Evolutionary conservation across 2,888 invertebrate genomes (phyloP).

Genomic region (Polydesmus complanatus): DNA sequence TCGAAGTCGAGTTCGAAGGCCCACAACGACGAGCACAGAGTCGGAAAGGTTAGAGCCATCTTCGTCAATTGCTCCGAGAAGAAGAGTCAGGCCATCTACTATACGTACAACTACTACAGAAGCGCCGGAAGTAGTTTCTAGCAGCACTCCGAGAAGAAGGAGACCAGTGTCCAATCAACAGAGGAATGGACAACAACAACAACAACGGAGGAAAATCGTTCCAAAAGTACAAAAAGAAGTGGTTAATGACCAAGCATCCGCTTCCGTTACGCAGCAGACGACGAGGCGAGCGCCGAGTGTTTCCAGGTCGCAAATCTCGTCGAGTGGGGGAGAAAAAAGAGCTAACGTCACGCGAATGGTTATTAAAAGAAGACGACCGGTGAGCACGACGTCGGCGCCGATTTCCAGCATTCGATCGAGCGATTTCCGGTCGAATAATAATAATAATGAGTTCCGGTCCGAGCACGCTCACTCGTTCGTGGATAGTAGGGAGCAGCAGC

Average conservation of each 20-base stretch:
- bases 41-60: not conserved
- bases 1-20: not conserved
- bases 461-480: not conserved
- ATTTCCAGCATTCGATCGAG: not conserved
- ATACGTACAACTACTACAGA: not conserved
- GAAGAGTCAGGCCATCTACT: not conserved
- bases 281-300: not conserved
- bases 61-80: not conserved
- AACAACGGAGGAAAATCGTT: not conserved
- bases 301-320: not conserved
- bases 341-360: not conserved
- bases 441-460: no score
- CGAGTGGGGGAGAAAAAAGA: not conserved
- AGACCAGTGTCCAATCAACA: not conserved
- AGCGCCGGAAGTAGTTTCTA: constrained; percentile 1
- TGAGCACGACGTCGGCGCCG: not conserved
- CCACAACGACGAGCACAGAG: not conserved
- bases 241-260: not conserved
- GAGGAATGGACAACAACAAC: not conserved
- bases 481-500: no score
- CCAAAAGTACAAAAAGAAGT: not conserved
- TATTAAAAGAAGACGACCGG: not conserved
- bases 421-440: no score
- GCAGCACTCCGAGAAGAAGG: not conserved
- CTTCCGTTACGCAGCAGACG: not conserved